These are phyloP conservation scores for Pseudachorutes palmiensis DNA, from an alignment of 1,140 invertebrate species.

Conservation along the genomic window DNA sequence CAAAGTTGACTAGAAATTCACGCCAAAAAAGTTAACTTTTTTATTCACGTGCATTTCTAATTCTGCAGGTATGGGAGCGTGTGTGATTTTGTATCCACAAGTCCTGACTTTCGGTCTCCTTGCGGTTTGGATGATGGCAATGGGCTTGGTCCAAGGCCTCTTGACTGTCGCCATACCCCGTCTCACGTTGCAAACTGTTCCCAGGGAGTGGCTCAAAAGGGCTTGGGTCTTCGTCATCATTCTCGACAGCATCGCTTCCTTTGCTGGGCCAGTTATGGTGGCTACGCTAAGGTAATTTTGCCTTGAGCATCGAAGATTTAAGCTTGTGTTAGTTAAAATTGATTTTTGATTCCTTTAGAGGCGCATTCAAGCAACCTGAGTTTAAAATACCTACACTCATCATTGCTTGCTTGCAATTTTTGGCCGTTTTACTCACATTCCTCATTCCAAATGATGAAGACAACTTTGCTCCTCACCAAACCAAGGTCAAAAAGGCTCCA, in stretches of 20 bases:
- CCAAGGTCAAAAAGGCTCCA: neutral
- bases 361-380: neutral
- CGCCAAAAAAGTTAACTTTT: too few relatives aligned
- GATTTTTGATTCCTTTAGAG: neutral
- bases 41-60: too few relatives aligned
- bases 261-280: neutral
- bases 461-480: neutral
- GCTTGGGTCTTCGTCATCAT: neutral
- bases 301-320: neutral
- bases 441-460: neutral
- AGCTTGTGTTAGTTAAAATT: neutral
- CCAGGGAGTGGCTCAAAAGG: conserved; percentile 7
- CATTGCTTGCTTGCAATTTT: neutral
- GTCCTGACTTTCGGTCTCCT: neutral
- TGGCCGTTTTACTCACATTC: neutral
- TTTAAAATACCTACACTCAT: neutral
- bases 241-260: neutral
- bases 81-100: neutral
- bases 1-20: too few relatives aligned
- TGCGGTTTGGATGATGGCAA: neutral
- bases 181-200: neutral
- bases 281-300: neutral
- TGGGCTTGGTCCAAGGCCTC: neutral
- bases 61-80: neutral
- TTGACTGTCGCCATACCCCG: neutral